Base-by-base conservation (phyloP, 2,113 vertebrate genomes). In the Scopus umbretta region DNA sequence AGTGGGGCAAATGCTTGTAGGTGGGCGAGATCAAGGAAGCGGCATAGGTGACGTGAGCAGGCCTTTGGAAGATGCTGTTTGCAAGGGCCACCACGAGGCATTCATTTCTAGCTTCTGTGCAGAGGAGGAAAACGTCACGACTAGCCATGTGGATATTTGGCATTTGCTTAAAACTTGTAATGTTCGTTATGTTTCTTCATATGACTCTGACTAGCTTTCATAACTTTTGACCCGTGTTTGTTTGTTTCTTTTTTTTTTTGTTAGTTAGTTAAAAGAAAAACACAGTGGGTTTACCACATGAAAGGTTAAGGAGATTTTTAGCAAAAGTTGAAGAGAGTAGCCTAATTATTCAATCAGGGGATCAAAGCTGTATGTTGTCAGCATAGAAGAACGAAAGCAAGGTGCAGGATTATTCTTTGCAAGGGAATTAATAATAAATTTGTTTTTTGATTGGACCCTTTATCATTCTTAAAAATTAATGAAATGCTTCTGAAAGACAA, bases 161-260 rank as follows among this genome's bases (percentile, higher is more conserved):
- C 4, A 8, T 23, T 45, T 55, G 43, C 62, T 59, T 26, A 30
- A 7, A 56, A 7, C 30, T 34, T 50, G 2, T 29, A 21, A 8
- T 0, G 0, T 52, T 49, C 1, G 0, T 23, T 63, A 10, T 26
- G 8, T 55, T 67, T 78, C 25, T 21, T 79, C 6, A 4, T 43
- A 4, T 12, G 25, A 13, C 17, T 55, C 58, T 14, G 26, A 61
- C 7, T 7, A 27, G 25, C 17, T 84, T 47, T 42, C 7, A 1
- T 27, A 29, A 26, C 36, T 53, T 27, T 17, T 42, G 34, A 62
- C 14, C 36, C 47, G 22, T 15, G 36, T 36, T n/a, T 20, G 5
- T n/a, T 17, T 18, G 14, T 70, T 38, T 17, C 2, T 27, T 72
- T 34, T 53, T 30, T 23, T 55, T 30, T 6, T 4, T 58, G 13